These are phyloP conservation scores for Ormyrus labotus DNA, from an alignment of 2,888 invertebrate species.

Conservation along the genomic window DNA sequence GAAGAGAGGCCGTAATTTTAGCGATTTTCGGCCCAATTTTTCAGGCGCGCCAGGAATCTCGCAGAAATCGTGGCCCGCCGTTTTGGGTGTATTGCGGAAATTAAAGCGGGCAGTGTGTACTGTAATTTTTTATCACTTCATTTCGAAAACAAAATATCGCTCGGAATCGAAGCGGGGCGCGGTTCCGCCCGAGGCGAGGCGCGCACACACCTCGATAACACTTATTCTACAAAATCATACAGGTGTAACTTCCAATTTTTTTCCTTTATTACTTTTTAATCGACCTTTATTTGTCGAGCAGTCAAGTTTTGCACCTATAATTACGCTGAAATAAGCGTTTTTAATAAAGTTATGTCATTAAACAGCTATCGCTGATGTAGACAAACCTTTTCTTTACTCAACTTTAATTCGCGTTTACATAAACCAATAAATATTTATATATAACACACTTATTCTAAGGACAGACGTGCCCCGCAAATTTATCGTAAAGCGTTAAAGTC, in stretches of 20 bases:
- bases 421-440: not conserved
- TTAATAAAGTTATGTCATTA: too few species aligned
- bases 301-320: not conserved
- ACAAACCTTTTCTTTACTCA: too few species aligned
- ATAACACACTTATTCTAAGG: not conserved
- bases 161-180: not conserved
- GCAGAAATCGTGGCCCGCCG: not conserved
- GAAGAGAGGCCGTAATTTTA: not conserved
- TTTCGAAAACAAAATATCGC: slow-evolving; percentile 6
- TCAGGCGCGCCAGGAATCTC: not conserved
- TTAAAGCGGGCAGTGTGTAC: slow-evolving; percentile 6
- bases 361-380: too few species aligned
- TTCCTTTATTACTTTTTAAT: slow-evolving; percentile 5
- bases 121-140: slow-evolving; percentile 39
- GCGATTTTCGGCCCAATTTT: not conserved
- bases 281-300: not conserved
- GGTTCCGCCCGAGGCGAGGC: not conserved
- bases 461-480: not conserved
- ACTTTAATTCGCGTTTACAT: too few species aligned
- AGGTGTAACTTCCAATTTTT: not conserved
- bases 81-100: slow-evolving; percentile 11
- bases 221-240: slow-evolving; percentile 2
- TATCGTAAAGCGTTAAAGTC: not conserved
- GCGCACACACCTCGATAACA: too few species aligned
- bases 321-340: not conserved